phyloP scores from a whole-genome alignment of 64 coral and sea anemone species.

The Montipora capricornis region DNA sequence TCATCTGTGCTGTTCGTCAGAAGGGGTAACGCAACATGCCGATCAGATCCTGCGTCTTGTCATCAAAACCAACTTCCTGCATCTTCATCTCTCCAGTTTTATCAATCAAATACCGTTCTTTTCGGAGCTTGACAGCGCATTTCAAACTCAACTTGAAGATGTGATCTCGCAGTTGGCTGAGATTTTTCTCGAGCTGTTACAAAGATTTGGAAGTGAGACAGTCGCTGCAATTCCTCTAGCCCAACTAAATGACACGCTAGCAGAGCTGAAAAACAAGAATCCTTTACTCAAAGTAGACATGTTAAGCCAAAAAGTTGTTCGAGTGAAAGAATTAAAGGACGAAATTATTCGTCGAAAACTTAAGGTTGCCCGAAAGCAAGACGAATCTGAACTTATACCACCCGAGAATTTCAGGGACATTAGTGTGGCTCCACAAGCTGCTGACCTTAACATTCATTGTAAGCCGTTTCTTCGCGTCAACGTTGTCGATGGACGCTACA shows the following conservation, averaged over 20 bases:
- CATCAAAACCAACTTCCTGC: neutral
- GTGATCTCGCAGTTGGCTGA: neutral
- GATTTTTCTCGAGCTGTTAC: conserved; percentile 11
- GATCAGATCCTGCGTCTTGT: conserved; percentile 1
- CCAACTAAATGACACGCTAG: conserved; percentile 2
- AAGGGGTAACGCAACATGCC: neutral
- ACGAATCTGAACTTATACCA: conserved; percentile 17
- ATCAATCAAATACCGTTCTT: too few relatives aligned
- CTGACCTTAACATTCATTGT: neutral
- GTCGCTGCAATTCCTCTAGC: neutral
- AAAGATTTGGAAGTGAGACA: conserved; percentile 6
- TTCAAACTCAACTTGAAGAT: too few relatives aligned
- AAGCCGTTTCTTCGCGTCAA: conserved; percentile 82
- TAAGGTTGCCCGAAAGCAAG: neutral
- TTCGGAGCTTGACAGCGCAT: too few relatives aligned
- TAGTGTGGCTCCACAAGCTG: neutral
- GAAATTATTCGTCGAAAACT: conserved; percentile 31
- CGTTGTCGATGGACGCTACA: conserved; percentile 65
- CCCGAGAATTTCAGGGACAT: neutral
- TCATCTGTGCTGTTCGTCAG: conserved; percentile 7
- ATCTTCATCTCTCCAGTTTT: neutral
- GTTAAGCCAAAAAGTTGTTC: neutral
- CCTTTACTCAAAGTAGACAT: too few relatives aligned
- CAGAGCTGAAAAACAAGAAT: neutral
- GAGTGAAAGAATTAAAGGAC: conserved; percentile 13